Percentiles rank a stretch among this genome's conserved stretches.
phyloP scores from a whole-genome alignment of 1,140 invertebrate genomes.

The Lepeophtheirus salmonis region DNA sequence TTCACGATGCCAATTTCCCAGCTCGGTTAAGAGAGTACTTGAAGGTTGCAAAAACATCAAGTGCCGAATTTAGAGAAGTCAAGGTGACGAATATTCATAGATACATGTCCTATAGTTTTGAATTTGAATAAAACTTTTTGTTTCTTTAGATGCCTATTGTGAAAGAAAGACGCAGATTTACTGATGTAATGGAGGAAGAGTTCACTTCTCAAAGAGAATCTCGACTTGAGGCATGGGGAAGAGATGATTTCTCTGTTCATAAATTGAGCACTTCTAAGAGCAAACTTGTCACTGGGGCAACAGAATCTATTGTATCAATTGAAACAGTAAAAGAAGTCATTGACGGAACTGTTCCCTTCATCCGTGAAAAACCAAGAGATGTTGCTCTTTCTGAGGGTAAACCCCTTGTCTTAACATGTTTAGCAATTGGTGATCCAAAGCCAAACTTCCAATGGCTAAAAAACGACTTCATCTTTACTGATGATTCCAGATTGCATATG shows the following conservation, averaged over 20 bases:
- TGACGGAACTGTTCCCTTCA: constrained; percentile 27
- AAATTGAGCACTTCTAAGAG: constrained; percentile 6
- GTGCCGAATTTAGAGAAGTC: constrained; percentile 12
- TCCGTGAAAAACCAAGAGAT: constrained; percentile 35
- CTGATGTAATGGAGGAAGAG: constrained; percentile 87
- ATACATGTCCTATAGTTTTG: neutral
- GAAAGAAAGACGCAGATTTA: constrained; percentile 67
- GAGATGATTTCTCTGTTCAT: constrained; percentile 32
- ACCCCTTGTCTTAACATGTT: constrained; percentile 54
- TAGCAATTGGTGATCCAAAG: constrained; percentile 68
- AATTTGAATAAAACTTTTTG: constrained; percentile 15
- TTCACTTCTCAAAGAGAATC: constrained; percentile 70
- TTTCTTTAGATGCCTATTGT: constrained; percentile 52
- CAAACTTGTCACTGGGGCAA: neutral
- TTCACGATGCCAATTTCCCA: constrained; percentile 78
- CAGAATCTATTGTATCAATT: neutral
- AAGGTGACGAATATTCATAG: constrained; percentile 1
- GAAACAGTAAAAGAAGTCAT: constrained; percentile 11
- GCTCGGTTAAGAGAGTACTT: constrained; percentile 72
- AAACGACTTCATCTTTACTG: constrained; percentile 56
- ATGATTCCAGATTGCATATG: constrained; percentile 53
- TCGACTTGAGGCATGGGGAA: constrained; percentile 53
- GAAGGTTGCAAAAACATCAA: constrained; percentile 35
- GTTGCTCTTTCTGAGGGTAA: constrained; percentile 57
- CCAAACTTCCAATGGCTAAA: constrained; percentile 87